Evolutionary conservation across 2,797 vertebrate genomes (phyloP).

Genomic region (Buphagus erythrorhynchus): DNA sequence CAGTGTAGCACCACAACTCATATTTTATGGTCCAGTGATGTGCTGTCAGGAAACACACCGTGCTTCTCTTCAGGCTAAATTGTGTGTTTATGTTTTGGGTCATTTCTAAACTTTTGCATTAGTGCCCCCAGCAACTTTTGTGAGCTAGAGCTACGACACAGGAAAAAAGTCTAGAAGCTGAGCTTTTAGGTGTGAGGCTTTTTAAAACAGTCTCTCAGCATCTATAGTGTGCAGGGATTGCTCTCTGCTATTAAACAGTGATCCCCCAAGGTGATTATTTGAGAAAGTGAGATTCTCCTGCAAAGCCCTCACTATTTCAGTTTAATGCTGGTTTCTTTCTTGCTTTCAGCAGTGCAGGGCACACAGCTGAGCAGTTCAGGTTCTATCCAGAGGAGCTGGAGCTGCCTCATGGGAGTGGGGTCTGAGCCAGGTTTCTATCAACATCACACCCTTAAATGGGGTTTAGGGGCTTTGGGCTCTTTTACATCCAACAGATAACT

Average conservation of each 20-base stretch:
- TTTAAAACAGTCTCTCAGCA: not conserved
- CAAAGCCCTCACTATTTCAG: not conserved
- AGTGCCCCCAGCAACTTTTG: not conserved
- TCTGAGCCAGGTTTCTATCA: not conserved
- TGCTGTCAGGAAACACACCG: not conserved
- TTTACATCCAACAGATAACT: fast-evolving
- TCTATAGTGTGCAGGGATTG: not conserved
- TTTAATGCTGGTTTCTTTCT: not conserved
- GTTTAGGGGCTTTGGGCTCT: not conserved
- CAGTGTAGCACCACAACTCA: not conserved
- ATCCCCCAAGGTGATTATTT: not conserved
- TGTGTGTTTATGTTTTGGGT: not conserved
- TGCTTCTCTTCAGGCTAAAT: not conserved
- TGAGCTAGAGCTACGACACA: not conserved
- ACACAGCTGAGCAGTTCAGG: not conserved
- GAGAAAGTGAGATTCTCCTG: not conserved
- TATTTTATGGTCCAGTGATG: not conserved
- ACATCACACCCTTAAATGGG: not conserved
- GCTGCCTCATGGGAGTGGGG: not conserved
- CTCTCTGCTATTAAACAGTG: not conserved
- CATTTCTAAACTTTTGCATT: not conserved
- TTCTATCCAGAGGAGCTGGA: not conserved
- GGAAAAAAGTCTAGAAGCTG: not conserved
- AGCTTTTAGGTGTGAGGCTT: not conserved
- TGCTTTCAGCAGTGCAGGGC: not conserved